Evolutionary conservation across 2,797 vertebrate species (phyloP), one percentile per base, ranked within the genome.

Genomic region (Chelmon rostratus): DNA sequence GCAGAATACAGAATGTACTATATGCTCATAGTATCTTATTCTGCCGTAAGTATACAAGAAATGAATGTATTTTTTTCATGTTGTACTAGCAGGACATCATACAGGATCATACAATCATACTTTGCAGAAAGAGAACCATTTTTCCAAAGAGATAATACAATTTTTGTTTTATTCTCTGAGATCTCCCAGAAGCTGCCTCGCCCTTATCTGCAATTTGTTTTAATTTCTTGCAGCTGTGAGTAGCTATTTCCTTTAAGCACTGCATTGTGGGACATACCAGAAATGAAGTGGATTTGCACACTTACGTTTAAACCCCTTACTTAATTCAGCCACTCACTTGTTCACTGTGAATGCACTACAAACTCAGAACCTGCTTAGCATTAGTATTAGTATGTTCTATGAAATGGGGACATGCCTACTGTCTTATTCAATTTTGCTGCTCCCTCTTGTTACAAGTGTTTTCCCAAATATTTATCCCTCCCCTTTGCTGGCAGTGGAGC

Each of bases 381-480:
- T 69, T 58, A 63, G 23, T 28, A 49, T 69, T 58, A 63, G 23
- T 28, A 31, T 21, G 28, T 23, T 40, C 38, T n/a, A 25, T 46
- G 40, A 35, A 76, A 54, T 7, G 35, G 33, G 37, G 57, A 61
- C 66, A 64, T 13, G 15, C 59, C 73, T 73, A 54, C 68, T 19
- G 74, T 65, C 59, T 64, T 38, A 40, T 31, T 72, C 4, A 0
- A 64, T 37, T n/a, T 78, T 68, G n/a, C 16, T 47, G 21, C 44
- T 64, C 74, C 81, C 37, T 68, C n/a, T 62, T 66, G 64, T 67
- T 78, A 47, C 76, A 78, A 56, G 49, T 42, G 57, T 73, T 77
- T 66, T 68, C 66, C 68, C 50, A 73, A 86, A 88, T 78, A 84
- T 84, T 56, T 74, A 63, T 78, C 42, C 13, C 18, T 78, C 56